phyloP scores from a whole-genome alignment of 2,113 vertebrate species.

The Meriones unguiculatus region DNA sequence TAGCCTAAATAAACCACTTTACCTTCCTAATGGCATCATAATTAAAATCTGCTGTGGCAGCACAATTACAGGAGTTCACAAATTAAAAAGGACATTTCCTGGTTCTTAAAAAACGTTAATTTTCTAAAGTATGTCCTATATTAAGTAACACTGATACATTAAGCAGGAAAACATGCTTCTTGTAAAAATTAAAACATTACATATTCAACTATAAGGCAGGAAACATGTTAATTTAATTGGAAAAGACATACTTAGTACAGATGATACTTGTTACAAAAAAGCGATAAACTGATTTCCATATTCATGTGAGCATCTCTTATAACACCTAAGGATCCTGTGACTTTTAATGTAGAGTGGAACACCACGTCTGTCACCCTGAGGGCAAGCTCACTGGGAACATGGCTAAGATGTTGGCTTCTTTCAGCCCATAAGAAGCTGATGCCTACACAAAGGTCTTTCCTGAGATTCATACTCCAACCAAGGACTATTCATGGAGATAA shows the following conservation, averaged over 20 bases:
- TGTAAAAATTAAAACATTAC: slow-evolving; percentile 50
- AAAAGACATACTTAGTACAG: not conserved
- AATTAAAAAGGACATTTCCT: slow-evolving; percentile 47
- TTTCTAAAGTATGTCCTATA: slow-evolving; percentile 64
- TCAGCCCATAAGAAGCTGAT: not conserved
- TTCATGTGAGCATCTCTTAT: not conserved
- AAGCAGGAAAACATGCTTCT: slow-evolving; percentile 46
- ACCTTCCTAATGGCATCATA: slow-evolving; percentile 5
- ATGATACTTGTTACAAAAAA: slow-evolving; percentile 17
- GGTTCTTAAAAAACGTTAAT: slow-evolving; percentile 42
- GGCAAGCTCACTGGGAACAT: not conserved
- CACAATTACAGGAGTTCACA: slow-evolving; percentile 42
- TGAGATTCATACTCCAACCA: no score
- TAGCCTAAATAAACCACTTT: slow-evolving; percentile 48
- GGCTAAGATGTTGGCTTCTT: not conserved
- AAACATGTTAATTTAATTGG: slow-evolving; percentile 42
- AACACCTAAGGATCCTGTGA: not conserved
- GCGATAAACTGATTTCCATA: not conserved
- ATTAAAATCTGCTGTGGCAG: slow-evolving; percentile 53
- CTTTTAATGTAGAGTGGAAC: slow-evolving; percentile 6
- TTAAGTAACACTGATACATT: slow-evolving; percentile 42
- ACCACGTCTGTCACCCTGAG: not conserved
- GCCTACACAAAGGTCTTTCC: no score
- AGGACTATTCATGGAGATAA: no score
- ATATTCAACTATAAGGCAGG: slow-evolving; percentile 54